Percentiles rank a stretch among this genome's conserved stretches.
Evolutionary conservation across 2,888 invertebrate species (phyloP).

Genomic region (Toxonevra muliebris): DNA sequence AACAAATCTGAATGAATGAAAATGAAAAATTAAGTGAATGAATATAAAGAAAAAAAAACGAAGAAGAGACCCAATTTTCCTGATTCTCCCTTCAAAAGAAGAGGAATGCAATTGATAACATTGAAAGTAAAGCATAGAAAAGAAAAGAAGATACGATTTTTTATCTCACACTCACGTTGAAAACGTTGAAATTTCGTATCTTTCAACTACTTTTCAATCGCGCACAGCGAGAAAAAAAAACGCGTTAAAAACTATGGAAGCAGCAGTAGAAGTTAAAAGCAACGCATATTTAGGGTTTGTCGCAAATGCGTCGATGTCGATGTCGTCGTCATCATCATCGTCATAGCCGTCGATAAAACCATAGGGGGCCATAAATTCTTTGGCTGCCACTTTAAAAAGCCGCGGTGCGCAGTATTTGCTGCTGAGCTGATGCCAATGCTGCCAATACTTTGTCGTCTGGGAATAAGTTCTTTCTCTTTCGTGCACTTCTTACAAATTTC

Average conservation of each 20-base stretch:
- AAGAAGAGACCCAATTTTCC: background rate
- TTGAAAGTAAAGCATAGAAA: background rate
- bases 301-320: conserved; percentile 59
- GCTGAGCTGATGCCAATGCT: no score
- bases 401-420: no score
- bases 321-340: conserved; percentile 13
- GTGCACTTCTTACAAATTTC: no score
- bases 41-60: background rate
- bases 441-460: no score
- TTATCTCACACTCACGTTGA: no score
- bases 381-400: background rate
- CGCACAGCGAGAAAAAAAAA: background rate
- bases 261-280: background rate
- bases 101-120: background rate
- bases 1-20: background rate
- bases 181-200: conserved; percentile 36
- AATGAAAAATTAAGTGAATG: no score
- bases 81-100: no score
- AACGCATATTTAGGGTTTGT: conserved; percentile 31
- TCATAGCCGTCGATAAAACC: conserved; percentile 55
- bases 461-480: no score
- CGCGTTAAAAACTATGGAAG: background rate
- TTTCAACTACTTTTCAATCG: conserved; percentile 49
- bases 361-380: conserved; percentile 41
- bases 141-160: background rate